These are phyloP conservation scores for Pyrrhia umbra DNA, from an alignment of 2,888 invertebrate species.

Conservation along the genomic window DNA sequence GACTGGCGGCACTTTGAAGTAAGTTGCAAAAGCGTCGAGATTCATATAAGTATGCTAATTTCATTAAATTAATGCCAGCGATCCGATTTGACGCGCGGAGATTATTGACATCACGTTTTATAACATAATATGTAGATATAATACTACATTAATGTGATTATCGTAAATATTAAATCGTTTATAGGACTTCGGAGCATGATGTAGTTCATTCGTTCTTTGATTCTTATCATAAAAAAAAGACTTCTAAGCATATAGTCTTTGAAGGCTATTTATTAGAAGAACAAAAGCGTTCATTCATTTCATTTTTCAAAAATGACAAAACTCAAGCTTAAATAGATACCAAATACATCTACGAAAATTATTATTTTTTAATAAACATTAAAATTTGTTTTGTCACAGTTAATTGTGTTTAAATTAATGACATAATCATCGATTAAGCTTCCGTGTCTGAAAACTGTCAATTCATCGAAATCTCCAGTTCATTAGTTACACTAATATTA, in stretches of 20 bases:
- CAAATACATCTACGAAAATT: no score
- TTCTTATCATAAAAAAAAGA: not conserved
- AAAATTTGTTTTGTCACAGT: constrained; percentile 4
- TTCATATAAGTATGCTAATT: constrained; percentile 72
- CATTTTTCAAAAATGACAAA: no score
- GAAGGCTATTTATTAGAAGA: not conserved
- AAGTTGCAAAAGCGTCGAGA: constrained; percentile 65
- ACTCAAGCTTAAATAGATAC: no score
- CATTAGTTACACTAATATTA: constrained; percentile 44
- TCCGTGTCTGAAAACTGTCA: constrained; percentile 44
- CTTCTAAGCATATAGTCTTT: no score
- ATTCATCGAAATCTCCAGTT: constrained; percentile 40
- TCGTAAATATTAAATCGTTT: constrained; percentile 57
- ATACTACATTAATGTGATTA: constrained; percentile 46
- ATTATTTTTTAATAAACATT: no score
- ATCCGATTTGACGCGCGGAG: constrained; percentile 65
- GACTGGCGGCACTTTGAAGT: constrained; percentile 62
- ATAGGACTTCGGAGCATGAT: constrained; percentile 14
- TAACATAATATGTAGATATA: constrained; percentile 49
- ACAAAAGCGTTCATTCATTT: not conserved
- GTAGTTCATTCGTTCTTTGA: constrained; percentile 14
- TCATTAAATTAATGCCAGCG: constrained; percentile 68
- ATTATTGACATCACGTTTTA: constrained; percentile 64
- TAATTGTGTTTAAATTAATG: constrained; percentile 15
- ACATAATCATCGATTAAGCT: constrained; percentile 19